A percentile compares a stretch with the other conserved stretches of the same genome.
Conservation (phyloP, 1,140 invertebrate species). For the Rhopalosiphum padi region DNA sequence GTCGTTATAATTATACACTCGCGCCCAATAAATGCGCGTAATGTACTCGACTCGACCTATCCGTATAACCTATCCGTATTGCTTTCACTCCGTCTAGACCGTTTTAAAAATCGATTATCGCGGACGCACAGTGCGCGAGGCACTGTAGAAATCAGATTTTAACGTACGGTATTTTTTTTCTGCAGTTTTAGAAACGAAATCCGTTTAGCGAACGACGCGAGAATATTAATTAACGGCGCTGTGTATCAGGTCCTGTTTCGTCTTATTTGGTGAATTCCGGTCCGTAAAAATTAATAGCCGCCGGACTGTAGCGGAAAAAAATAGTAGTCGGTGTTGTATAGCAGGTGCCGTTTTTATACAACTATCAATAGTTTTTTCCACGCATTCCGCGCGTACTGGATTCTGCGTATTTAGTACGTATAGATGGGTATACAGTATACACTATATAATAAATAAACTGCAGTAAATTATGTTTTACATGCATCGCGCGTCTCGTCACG, state of each 20-base stretch:
- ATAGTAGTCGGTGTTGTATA: not conserved
- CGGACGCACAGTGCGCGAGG: not conserved
- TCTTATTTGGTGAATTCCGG: slow-evolving; percentile 26
- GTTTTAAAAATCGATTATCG: slow-evolving; percentile 27
- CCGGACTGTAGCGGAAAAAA: not conserved
- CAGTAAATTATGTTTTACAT: not conserved
- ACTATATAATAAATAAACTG: not conserved
- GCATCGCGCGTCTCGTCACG: not conserved
- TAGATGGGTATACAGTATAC: not conserved
- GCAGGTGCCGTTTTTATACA: slow-evolving; percentile 17
- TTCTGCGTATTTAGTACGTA: not conserved
- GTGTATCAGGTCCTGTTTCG: slow-evolving; percentile 22
- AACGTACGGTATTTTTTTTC: not conserved
- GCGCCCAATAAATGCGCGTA: not conserved
- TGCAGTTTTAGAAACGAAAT: slow-evolving; percentile 22
- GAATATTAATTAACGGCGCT: slow-evolving; percentile 43
- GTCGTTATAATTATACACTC: not conserved
- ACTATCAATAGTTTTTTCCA: not conserved
- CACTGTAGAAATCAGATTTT: slow-evolving; percentile 21
- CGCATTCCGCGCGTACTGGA: not conserved
- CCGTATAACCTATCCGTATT: not conserved
- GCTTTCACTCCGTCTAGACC: slow-evolving; percentile 49
- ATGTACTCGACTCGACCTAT: not conserved
- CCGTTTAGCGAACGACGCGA: slow-evolving; percentile 2
- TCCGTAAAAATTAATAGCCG: not conserved